Evolutionary conservation across 2,113 vertebrate genomes (phyloP).

Genomic region (Phalacrocorax aristotelis): DNA sequence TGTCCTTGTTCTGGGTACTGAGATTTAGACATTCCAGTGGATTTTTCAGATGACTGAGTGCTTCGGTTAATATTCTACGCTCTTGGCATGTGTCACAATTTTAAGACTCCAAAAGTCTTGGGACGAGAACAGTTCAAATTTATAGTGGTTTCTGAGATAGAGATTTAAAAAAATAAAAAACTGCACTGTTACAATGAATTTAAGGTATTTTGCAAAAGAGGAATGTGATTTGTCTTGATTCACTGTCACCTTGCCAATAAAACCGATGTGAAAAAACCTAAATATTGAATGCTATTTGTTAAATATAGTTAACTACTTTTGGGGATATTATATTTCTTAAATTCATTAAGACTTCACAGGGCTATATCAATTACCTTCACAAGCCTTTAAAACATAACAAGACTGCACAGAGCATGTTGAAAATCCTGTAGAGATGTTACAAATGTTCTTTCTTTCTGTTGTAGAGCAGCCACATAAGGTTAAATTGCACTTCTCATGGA

Average conservation of each 20-base stretch:
- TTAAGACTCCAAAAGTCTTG: background rate
- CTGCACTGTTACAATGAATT: background rate
- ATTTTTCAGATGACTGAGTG: constrained; percentile 37
- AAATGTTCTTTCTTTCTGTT: background rate
- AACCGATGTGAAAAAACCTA: background rate
- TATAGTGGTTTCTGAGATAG: background rate
- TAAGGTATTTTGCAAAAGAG: background rate
- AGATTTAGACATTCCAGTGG: constrained; percentile 24
- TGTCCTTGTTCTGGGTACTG: constrained; percentile 4
- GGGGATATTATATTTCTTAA: constrained; percentile 22
- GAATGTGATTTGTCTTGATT: background rate
- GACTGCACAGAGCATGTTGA: background rate
- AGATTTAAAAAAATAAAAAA: background rate
- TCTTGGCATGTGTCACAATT: background rate
- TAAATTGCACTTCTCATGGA: constrained; percentile 2
- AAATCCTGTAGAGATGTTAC: background rate
- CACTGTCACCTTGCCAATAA: background rate
- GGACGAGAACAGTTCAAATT: background rate
- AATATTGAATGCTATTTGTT: background rate
- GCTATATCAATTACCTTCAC: background rate
- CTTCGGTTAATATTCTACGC: background rate
- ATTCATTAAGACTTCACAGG: background rate
- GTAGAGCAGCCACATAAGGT: background rate
- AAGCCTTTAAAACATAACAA: constrained; percentile 1
- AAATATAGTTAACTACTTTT: background rate